Evolutionary conservation across 2,888 invertebrate genomes (phyloP).

Genomic region (Sycophila texana): DNA sequence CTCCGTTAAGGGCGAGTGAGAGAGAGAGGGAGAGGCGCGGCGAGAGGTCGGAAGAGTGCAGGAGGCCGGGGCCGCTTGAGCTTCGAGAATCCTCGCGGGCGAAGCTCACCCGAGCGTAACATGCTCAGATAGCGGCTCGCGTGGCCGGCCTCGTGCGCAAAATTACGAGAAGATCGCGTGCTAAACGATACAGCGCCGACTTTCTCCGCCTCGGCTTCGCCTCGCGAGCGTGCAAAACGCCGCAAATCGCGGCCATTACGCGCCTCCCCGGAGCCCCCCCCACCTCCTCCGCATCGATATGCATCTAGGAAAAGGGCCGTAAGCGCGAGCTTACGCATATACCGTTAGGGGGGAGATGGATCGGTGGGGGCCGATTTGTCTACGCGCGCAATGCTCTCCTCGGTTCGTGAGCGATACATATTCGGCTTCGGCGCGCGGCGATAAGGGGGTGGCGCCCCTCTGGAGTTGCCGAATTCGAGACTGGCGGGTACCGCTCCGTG

Average conservation of each 20-base stretch:
- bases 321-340: neutral
- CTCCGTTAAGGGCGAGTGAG: no score
- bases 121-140: conserved; percentile 44
- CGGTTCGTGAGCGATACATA: conserved; percentile 40
- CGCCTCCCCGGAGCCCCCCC: conserved; percentile 48
- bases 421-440: conserved; percentile 20
- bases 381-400: conserved; percentile 1
- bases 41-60: no score
- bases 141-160: conserved; percentile 61
- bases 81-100: neutral
- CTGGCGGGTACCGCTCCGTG: no score
- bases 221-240: conserved; percentile 40
- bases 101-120: no score
- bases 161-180: conserved; percentile 74
- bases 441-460: neutral
- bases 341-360: neutral
- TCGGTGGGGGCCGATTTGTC: conserved; percentile 38
- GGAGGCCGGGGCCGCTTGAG: conserved; percentile 5
- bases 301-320: conserved; percentile 18
- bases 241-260: conserved; percentile 58
- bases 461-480: neutral
- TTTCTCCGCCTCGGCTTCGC: conserved; percentile 15
- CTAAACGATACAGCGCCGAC: conserved; percentile 67
- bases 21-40: no score
- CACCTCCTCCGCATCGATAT: conserved; percentile 27